Percentiles rank a stretch among this genome's conserved stretches.
phyloP scores from a whole-genome alignment of 2,888 invertebrate species.

The Gastrophysa polygoni region DNA sequence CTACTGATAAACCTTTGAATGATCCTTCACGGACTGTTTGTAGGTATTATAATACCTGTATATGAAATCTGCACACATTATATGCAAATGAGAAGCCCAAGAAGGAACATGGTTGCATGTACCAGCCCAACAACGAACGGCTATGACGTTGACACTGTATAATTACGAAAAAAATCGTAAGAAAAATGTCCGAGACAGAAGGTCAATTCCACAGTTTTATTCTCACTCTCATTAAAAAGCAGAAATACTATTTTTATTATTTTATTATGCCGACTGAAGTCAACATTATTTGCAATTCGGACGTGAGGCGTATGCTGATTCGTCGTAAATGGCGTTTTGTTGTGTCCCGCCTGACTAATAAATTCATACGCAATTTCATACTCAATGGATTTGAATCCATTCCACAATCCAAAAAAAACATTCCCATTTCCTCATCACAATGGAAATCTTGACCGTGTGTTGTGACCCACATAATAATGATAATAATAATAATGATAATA shows the following conservation, averaged over 20 bases:
- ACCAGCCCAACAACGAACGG: constrained; percentile 15
- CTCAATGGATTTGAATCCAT: neutral
- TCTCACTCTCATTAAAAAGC: constrained; percentile 11
- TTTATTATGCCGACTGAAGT: constrained; percentile 5
- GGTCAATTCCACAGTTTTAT: constrained; percentile 6
- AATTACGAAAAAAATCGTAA: constrained; percentile 26
- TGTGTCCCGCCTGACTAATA: neutral
- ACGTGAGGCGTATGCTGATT: neutral
- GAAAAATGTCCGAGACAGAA: constrained; percentile 15
- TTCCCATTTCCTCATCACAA: no score
- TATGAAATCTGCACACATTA: constrained; percentile 36
- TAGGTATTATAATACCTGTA: neutral
- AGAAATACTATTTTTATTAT: neutral
- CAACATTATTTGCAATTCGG: neutral
- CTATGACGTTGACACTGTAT: constrained; percentile 36
- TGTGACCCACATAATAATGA: no score
- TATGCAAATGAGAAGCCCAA: constrained; percentile 35
- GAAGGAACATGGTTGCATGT: constrained; percentile 17
- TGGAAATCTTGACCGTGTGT: no score
- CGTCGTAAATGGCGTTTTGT: neutral
- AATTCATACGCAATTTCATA: neutral
- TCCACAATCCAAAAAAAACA: no score
- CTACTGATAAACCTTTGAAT: neutral
- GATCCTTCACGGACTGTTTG: neutral
- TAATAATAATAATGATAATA: no score